Percentiles rank a stretch among this genome's conserved stretches.
These are phyloP conservation scores for Rhea americana DNA, from an alignment of 2,113 vertebrate species.

Conservation along the genomic window DNA sequence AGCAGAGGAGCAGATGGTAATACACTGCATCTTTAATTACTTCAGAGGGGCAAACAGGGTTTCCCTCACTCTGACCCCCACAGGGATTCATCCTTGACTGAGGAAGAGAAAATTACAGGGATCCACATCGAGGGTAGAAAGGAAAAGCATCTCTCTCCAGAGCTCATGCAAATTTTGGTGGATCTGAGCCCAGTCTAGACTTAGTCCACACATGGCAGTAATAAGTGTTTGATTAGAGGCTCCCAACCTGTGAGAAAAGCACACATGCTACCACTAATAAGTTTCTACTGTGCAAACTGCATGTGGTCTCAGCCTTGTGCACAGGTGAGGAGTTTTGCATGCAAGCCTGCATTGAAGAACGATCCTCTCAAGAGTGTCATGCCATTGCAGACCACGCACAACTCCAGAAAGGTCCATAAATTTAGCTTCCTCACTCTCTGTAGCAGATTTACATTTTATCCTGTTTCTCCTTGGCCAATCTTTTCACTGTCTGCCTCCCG, in stretches of 20 bases:
- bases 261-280: not conserved
- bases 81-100: not conserved
- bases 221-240: not conserved
- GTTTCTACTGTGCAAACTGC: not conserved
- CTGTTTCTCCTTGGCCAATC: not conserved
- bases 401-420: fast-evolving
- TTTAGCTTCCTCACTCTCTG: fast-evolving
- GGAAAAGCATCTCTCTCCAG: not conserved
- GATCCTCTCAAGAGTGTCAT: fast-evolving
- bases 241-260: not conserved
- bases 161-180: not conserved
- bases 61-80: not conserved
- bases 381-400: not conserved
- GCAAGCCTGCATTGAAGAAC: not conserved
- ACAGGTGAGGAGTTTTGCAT: not conserved
- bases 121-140: fast-evolving
- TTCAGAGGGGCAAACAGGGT: not conserved
- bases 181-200: not conserved
- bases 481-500: not conserved
- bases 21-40: fast-evolving
- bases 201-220: not conserved
- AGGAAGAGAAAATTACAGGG: not conserved
- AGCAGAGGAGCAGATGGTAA: not conserved
- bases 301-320: not conserved
- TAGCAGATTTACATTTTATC: not conserved